Conservation (phyloP, 2,797 vertebrate species). For the Eulemur mongoz region DNA sequence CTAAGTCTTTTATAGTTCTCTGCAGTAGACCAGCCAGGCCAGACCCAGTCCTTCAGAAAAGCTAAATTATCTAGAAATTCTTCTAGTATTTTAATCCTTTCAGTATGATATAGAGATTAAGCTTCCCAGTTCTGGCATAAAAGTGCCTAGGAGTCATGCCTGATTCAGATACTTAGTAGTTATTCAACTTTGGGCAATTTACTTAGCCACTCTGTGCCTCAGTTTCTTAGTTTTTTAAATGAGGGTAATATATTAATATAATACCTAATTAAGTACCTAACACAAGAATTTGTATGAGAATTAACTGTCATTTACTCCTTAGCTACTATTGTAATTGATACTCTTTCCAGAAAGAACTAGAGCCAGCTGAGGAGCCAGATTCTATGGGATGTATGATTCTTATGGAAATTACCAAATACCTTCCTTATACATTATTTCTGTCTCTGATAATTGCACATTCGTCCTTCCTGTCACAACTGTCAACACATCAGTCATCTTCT, state of each 20-base stretch:
- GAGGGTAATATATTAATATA: neutral
- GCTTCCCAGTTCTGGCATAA: neutral
- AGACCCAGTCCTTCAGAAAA: neutral
- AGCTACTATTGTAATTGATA: neutral
- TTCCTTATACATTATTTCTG: neutral
- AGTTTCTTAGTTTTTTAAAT: slow-evolving; percentile 25
- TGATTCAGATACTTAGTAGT: neutral
- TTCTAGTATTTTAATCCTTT: neutral
- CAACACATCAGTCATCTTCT: neutral
- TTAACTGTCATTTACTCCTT: neutral
- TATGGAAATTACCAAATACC: neutral
- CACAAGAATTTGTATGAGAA: neutral
- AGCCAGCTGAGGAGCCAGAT: neutral
- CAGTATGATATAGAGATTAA: neutral
- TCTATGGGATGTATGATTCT: neutral
- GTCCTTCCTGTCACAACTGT: neutral
- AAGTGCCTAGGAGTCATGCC: neutral
- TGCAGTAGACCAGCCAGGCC: neutral
- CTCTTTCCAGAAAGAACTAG: neutral
- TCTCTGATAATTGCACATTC: neutral
- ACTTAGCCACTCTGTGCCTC: neutral
- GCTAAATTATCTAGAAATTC: neutral
- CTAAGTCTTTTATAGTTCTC: neutral
- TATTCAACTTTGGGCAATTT: neutral
- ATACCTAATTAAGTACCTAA: neutral